These are phyloP conservation scores for Parazoanthus darwini DNA, from an alignment of 92 coral and sea anemone genomes.

Conservation along the genomic window DNA sequence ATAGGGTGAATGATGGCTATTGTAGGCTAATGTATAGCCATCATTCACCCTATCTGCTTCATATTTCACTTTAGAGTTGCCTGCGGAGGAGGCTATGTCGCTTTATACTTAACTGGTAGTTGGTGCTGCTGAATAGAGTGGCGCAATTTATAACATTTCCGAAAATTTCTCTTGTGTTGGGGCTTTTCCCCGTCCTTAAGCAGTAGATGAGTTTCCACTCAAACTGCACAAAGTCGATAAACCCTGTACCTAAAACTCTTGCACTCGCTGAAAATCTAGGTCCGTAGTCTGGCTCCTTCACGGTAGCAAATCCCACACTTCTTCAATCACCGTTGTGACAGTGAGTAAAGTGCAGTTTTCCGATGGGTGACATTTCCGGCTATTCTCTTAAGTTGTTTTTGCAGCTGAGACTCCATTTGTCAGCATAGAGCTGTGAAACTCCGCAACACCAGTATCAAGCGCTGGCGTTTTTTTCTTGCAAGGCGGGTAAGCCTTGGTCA, in stretches of 20 bases:
- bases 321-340: constrained; percentile 22
- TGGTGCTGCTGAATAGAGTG: constrained; percentile 14
- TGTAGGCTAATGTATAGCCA: no score
- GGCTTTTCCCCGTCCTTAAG: background rate
- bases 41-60: no score
- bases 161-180: background rate
- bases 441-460: background rate
- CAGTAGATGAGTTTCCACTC: no score
- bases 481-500: background rate
- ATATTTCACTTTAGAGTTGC: no score
- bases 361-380: background rate
- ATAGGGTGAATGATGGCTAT: no score
- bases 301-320: constrained; percentile 27
- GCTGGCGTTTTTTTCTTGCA: background rate
- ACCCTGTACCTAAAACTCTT: background rate
- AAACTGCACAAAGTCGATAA: no score
- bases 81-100: no score
- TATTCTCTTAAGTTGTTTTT: background rate
- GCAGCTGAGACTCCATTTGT: background rate
- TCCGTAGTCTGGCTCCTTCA: constrained; percentile 37
- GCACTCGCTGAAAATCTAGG: constrained; percentile 36
- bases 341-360: background rate
- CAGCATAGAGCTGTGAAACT: background rate
- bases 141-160: constrained; percentile 16
- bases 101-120: constrained; percentile 26